Evolutionary conservation across 2,113 vertebrate species (phyloP).

Genomic region (Mustelus asterias): DNA sequence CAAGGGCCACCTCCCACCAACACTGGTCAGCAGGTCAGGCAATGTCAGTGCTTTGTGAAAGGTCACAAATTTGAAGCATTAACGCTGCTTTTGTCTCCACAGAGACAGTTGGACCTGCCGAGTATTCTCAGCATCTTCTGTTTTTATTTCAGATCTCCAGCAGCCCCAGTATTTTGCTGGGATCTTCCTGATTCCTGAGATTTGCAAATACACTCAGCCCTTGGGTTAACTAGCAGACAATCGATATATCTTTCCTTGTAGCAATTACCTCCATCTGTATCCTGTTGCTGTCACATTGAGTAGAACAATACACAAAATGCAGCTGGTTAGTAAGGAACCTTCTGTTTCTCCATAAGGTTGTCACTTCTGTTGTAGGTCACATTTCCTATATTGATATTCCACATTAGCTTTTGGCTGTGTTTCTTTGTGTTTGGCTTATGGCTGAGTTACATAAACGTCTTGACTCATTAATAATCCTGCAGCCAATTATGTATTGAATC

Average conservation of each 20-base stretch:
- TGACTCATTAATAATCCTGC: background rate
- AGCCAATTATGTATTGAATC: background rate
- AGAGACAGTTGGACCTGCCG: background rate
- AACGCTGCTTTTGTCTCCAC: no score
- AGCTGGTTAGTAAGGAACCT: background rate
- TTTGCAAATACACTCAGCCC: background rate
- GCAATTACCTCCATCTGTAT: background rate
- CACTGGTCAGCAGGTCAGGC: no score
- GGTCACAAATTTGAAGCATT: no score
- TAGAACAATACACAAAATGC: background rate
- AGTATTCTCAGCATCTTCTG: background rate
- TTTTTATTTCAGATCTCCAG: background rate
- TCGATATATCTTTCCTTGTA: background rate
- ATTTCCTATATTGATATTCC: background rate
- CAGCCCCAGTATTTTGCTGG: background rate
- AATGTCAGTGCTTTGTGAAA: no score
- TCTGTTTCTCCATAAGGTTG: slow-evolving; percentile 19
- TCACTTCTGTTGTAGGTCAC: background rate
- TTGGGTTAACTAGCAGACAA: background rate
- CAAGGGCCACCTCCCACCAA: no score
- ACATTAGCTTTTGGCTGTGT: background rate
- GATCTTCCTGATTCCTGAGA: background rate
- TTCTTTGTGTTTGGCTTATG: background rate
- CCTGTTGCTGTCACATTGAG: background rate
- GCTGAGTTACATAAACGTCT: background rate